Percentiles rank a stretch among this genome's conserved stretches.
Evolutionary conservation across 2,113 vertebrate species (phyloP).

Genomic region (Seriola rivoliana): DNA sequence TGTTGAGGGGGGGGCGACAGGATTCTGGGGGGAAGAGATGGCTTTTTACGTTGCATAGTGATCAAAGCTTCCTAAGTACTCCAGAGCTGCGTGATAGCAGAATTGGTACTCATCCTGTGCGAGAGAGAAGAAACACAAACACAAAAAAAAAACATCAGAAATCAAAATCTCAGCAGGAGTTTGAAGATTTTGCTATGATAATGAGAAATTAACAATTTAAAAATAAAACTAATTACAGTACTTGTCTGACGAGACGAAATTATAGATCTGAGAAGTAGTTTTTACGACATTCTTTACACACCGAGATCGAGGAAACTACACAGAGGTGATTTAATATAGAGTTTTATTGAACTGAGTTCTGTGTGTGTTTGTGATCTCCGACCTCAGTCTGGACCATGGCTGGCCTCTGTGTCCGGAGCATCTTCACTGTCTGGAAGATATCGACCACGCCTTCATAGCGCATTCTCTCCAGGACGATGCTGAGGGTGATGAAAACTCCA

Average conservation of each 20-base stretch:
- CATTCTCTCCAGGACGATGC: constrained; percentile 98
- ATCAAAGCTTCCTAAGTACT: constrained; percentile 99
- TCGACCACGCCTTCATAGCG: constrained; percentile 98
- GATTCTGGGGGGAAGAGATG: constrained; percentile 85
- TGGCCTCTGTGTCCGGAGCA: constrained; percentile 97
- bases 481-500: constrained; percentile 96
- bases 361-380: constrained; percentile 35
- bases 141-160: constrained; percentile 32
- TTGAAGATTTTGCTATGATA: background rate
- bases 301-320: background rate
- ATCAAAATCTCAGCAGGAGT: background rate
- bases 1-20: constrained; percentile 82
- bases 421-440: constrained; percentile 99
- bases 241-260: background rate
- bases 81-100: constrained; percentile 97
- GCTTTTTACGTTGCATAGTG: constrained; percentile 99
- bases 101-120: constrained; percentile 98
- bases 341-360: background rate
- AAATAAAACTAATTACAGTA: constrained; percentile 5
- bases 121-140: constrained; percentile 24
- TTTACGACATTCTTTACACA: background rate
- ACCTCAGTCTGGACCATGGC: constrained; percentile 99
- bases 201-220: background rate
- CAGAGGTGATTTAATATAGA: background rate
- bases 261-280: background rate